Evolutionary conservation across 2,113 vertebrate species (phyloP).

Genomic region (Pithys albifrons): DNA sequence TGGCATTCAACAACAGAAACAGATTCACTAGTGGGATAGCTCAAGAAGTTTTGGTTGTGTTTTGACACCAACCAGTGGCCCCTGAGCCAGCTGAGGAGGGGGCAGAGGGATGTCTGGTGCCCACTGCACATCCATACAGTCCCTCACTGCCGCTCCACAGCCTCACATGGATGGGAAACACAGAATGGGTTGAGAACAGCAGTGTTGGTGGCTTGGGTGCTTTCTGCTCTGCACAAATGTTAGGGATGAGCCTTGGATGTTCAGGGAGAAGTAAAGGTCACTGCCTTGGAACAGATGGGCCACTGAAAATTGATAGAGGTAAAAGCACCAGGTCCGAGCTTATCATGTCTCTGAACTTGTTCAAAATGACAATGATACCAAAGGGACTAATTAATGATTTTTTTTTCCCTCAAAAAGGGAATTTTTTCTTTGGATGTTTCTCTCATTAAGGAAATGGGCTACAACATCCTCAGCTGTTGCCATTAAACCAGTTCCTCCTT

Average conservation of each 20-base stretch:
- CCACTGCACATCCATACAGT: background rate
- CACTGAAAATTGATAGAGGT: background rate
- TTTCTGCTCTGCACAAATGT: background rate
- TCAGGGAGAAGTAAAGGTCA: background rate
- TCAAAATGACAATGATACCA: background rate
- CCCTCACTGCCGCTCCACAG: fast-evolving
- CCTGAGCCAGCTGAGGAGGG: fast-evolving
- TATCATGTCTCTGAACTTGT: background rate
- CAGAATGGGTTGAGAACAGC: background rate
- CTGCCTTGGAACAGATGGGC: background rate
- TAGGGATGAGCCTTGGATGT: background rate
- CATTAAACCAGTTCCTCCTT: background rate
- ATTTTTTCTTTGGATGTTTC: background rate
- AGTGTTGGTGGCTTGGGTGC: background rate
- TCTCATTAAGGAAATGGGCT: background rate
- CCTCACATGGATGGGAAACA: background rate
- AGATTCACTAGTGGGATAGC: background rate
- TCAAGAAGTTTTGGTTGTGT: background rate
- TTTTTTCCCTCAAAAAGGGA: background rate
- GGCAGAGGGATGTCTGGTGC: background rate
- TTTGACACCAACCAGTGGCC: background rate
- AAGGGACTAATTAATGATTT: background rate
- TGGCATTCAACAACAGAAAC: too few species aligned
- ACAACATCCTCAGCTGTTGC: background rate
- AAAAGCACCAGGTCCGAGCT: background rate